Evolutionary conservation across 2,888 invertebrate genomes (phyloP).

Genomic region (Acanthosepion lycidas): DNA sequence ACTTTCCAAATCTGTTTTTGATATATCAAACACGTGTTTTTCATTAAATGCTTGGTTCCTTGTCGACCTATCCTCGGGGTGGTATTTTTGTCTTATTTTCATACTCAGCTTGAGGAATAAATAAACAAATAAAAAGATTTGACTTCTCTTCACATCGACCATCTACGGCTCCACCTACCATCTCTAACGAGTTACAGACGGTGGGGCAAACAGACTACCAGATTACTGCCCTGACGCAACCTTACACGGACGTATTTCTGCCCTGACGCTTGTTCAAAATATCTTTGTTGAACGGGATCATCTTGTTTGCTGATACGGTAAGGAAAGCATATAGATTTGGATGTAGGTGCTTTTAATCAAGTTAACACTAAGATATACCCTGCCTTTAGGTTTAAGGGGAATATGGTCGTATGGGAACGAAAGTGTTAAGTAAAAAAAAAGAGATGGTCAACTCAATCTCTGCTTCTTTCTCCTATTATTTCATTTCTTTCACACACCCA

Average conservation of each 20-base stretch:
- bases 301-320: not conserved
- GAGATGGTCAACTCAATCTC: too few species aligned
- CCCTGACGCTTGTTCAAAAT: not conserved
- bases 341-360: not conserved
- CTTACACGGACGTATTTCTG: not conserved
- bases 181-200: not conserved
- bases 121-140: not conserved
- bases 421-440: too few species aligned
- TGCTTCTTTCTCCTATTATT: too few species aligned
- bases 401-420: too few species aligned
- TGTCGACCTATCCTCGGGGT: not conserved
- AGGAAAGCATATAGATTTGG: not conserved
- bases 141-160: not conserved
- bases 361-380: not conserved
- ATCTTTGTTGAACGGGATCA: slow-evolving; percentile 33
- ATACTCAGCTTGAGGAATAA: not conserved
- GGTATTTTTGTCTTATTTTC: not conserved
- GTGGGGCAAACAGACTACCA: not conserved
- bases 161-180: not conserved
- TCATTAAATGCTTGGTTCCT: slow-evolving; percentile 3
- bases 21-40: slow-evolving; percentile 1
- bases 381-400: not conserved
- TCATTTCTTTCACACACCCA: too few species aligned
- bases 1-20: not conserved
- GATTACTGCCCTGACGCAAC: not conserved